Evolutionary conservation across 2,113 vertebrate species (phyloP), one percentile per base, ranked within the genome.

Genomic region (Cryptotis parvus): DNA sequence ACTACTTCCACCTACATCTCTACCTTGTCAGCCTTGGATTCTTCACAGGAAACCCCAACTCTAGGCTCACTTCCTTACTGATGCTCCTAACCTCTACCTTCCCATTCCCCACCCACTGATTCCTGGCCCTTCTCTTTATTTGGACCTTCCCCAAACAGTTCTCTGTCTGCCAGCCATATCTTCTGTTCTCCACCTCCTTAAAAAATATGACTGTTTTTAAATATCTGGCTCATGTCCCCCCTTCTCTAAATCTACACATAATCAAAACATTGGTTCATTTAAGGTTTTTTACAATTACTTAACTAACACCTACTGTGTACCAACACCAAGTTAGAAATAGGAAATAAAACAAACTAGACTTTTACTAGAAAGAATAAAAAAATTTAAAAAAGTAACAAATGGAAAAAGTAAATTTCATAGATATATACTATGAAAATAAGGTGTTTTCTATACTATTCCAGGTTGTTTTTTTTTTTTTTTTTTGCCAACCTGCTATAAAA

Each of bases 401-500:
- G 2, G 29, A 91, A 95, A 81, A 65, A 78, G 84, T 72, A 69
- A 84, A n/a, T 82, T 65, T 65, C 41, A 7, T 6, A 43, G 16
- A 85, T 35, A 87, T 4, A 5, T 70, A 88, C 27, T 78, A 63
- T 33, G 61, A 78, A 95, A 78, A 90, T 24, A 89, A 81, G 26
- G 27, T 90, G 29, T 79, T 9, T 79, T 78, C n/a, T 78, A 86
- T 79, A 82, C n/a, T 78, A 86, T 78, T 79, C 89, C 37, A 41
- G 22, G 10, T 0, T 66, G 83, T 33, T 6, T 75, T n/a, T n/a
- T n/a, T n/a, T n/a, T n/a, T n/a, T n/a, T n/a, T n/a, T n/a, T n/a
- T 91, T 87, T 69, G 55, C 72, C 82, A 81, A 77, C 22, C 84
- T 94, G 24, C 41, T 84, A 3, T 76, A 80, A 94, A 91, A n/a